Evolutionary conservation across 2,113 vertebrate species (phyloP).

Genomic region (Callorhinus ursinus): DNA sequence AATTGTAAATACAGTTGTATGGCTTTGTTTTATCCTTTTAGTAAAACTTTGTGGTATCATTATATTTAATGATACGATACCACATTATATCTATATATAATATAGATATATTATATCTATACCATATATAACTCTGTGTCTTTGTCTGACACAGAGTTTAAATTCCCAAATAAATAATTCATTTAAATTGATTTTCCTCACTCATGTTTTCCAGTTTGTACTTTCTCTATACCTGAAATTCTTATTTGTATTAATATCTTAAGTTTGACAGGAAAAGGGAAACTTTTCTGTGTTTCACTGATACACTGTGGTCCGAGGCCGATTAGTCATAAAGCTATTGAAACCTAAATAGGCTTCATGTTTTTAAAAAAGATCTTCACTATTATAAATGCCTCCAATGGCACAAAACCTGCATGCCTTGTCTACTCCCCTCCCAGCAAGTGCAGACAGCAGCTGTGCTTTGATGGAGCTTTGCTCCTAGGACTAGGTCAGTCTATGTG

Average conservation of each 20-base stretch:
- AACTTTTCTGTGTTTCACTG: neutral
- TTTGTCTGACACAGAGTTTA: neutral
- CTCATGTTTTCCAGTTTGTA: neutral
- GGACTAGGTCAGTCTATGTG: neutral
- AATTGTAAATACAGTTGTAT: neutral
- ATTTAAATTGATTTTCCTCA: neutral
- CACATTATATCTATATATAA: too few species aligned
- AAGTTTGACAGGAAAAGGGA: neutral
- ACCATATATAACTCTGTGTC: neutral
- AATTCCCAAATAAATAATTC: neutral
- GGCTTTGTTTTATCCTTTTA: slow-evolving; percentile 7
- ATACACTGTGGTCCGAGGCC: neutral
- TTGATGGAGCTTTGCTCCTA: neutral
- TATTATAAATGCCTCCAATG: neutral
- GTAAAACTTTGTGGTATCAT: neutral
- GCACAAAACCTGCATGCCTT: neutral
- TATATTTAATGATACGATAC: neutral
- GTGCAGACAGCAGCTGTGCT: neutral
- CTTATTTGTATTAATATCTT: neutral
- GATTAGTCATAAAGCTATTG: neutral
- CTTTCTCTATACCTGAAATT: neutral
- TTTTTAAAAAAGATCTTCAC: neutral
- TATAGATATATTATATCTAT: too few species aligned
- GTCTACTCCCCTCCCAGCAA: neutral
- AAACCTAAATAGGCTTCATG: neutral